These are phyloP conservation scores for Hipparchia semele DNA, from an alignment of 2,888 invertebrate genomes.

Conservation along the genomic window DNA sequence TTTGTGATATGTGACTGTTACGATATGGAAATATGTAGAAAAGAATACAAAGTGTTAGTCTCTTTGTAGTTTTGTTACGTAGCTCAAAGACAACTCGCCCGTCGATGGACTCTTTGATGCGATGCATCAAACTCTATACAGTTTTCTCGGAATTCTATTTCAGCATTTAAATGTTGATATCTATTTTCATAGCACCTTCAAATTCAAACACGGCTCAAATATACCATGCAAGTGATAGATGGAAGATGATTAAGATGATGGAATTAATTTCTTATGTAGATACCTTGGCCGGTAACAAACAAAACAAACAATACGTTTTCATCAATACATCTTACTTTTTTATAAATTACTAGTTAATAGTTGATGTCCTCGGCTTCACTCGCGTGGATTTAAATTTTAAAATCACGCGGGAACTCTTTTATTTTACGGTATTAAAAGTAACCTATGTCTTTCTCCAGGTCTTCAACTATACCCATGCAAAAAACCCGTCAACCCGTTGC, in stretches of 20 bases:
- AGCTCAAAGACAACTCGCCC: slow-evolving; percentile 60
- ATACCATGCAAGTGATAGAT: background rate
- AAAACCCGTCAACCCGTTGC: too few relatives aligned
- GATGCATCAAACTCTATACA: slow-evolving; percentile 44
- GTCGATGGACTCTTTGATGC: slow-evolving; percentile 64
- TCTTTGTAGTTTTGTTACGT: slow-evolving; percentile 52
- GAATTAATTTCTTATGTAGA: background rate
- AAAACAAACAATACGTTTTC: too few relatives aligned
- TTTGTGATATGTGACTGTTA: slow-evolving; percentile 53
- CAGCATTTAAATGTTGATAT: slow-evolving; percentile 31
- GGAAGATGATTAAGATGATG: background rate
- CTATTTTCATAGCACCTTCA: slow-evolving; percentile 12
- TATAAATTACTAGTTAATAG: too few relatives aligned
- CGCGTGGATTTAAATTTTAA: too few relatives aligned
- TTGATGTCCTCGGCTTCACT: too few relatives aligned
- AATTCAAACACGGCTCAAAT: slow-evolving; percentile 8
- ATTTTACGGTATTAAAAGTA: too few relatives aligned
- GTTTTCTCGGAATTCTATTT: slow-evolving; percentile 20
- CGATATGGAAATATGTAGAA: slow-evolving; percentile 49
- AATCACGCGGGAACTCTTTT: too few relatives aligned
- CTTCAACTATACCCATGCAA: too few relatives aligned
- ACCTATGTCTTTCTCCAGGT: too few relatives aligned
- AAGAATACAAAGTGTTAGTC: slow-evolving; percentile 63
- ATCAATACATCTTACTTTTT: too few relatives aligned
- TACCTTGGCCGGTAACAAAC: too few relatives aligned